These are phyloP conservation scores for Drosophila imparisetae DNA, from an alignment of 2,888 invertebrate genomes.

Conservation along the genomic window DNA sequence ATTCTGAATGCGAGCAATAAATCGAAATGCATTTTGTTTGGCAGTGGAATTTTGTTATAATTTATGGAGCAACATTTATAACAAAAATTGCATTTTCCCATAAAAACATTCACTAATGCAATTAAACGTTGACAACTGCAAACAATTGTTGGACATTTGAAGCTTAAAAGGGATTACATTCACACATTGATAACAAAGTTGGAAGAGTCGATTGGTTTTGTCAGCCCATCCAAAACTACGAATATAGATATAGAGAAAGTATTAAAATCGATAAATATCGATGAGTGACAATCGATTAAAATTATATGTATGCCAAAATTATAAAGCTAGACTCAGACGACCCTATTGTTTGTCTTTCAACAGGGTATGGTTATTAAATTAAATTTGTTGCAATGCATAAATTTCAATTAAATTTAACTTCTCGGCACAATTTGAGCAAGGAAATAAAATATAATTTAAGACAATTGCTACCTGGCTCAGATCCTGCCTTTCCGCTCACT, in stretches of 20 bases:
- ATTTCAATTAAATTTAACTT: conserved; percentile 23
- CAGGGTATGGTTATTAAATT: background rate
- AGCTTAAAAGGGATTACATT: background rate
- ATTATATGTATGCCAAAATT: background rate
- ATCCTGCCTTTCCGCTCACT: background rate
- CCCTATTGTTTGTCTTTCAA: accelerated
- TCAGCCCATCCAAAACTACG: accelerated
- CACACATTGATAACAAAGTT: background rate
- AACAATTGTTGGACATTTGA: conserved; percentile 4
- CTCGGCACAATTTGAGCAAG: conserved; percentile 26
- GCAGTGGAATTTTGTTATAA: conserved; percentile 55
- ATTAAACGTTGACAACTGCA: conserved; percentile 54
- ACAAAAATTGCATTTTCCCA: conserved; percentile 37
- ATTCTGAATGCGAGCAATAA: conserved; percentile 63
- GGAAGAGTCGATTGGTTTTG: background rate
- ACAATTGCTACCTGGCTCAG: conserved; percentile 17
- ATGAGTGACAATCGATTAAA: background rate
- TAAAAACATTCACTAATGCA: conserved; percentile 61
- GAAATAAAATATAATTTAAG: conserved; percentile 30
- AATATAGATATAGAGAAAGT: background rate
- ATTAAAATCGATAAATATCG: background rate
- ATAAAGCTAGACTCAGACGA: accelerated
- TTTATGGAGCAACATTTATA: conserved; percentile 60
- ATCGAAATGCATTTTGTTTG: conserved; percentile 45
- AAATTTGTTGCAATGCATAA: conserved; percentile 22